phyloP scores from a whole-genome alignment of 2,797 vertebrate species.

The Nannoperca australis region DNA sequence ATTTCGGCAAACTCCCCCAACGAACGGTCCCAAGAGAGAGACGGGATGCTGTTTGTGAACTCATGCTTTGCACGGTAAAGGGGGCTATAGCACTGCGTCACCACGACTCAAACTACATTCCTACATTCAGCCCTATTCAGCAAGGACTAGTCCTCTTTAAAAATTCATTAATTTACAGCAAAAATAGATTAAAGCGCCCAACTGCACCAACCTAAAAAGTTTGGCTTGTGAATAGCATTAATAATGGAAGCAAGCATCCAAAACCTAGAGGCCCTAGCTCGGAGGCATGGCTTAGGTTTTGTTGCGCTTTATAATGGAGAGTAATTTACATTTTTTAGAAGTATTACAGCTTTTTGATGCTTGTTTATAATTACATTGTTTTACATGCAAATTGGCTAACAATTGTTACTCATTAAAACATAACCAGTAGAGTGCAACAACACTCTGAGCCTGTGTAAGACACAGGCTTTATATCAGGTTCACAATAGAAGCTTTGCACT shows the following conservation, averaged over 20 bases:
- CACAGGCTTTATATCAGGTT: slow-evolving; percentile 65
- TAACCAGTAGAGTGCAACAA: slow-evolving; percentile 67
- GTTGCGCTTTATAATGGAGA: slow-evolving; percentile 82
- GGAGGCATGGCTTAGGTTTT: slow-evolving; percentile 79
- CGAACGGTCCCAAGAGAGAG: slow-evolving; percentile 75
- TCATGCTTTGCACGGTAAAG: slow-evolving; percentile 78
- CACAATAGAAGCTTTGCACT: slow-evolving; percentile 54
- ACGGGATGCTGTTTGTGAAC: slow-evolving; percentile 82
- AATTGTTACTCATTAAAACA: slow-evolving; percentile 83
- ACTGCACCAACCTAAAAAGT: slow-evolving; percentile 83
- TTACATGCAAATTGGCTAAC: slow-evolving; percentile 82
- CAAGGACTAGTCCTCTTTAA: slow-evolving; percentile 83
- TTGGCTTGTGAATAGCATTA: slow-evolving; percentile 86
- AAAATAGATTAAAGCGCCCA: slow-evolving; percentile 86
- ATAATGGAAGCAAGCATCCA: slow-evolving; percentile 81
- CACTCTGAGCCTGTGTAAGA: slow-evolving; percentile 61
- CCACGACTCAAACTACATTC: slow-evolving; percentile 72
- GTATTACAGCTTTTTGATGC: slow-evolving; percentile 80
- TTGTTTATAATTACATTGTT: slow-evolving; percentile 84
- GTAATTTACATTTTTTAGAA: slow-evolving; percentile 83
- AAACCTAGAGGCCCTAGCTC: slow-evolving; percentile 78
- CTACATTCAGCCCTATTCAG: slow-evolving; percentile 78
- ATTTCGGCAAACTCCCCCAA: slow-evolving; percentile 80
- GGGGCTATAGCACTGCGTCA: slow-evolving; percentile 78
- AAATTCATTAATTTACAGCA: slow-evolving; percentile 88